Evolutionary conservation across 2,888 invertebrate genomes (phyloP), one percentile per base, ranked within the genome.

Genomic region (Sinopyrophorus schimmeli): DNA sequence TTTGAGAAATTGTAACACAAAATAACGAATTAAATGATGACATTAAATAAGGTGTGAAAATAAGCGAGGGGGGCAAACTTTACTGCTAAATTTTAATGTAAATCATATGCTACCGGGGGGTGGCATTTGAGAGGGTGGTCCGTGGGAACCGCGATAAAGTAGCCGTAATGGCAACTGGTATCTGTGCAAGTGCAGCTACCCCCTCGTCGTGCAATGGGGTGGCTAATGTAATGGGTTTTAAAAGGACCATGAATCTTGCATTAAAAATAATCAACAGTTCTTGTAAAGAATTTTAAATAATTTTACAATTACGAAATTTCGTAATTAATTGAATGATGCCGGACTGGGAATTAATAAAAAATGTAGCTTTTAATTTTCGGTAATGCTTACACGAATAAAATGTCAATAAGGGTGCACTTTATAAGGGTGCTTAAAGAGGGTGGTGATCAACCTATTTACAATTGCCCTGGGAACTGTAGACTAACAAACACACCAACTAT

Each of bases 121-220:
- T 41, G 39, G 47, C 14, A 28, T 47, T 21, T 38, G 30, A 38
- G 43, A 47, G 54, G 54, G 50, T 47, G 53, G 47, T 35, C 39
- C 47, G 51, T 51, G 50, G 47, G 54, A 51, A 54, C 38, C 17
- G 34, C 17, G n/a, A 15, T 37, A 44, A 49, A 53, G 28, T 46
- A 41, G 46, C 40, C 34, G 10, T 34, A 17, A 31, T 49, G 41
- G 47, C 46, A 49, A 46, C 53, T 40, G 48, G 53, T 49, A 30
- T 39, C 26, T 42, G 16, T 48, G 26, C 48, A 48, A 48, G 48
- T 48, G 48, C 37, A 47, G 26, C 28, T 21, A 28, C 47, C 47
- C 47, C 35, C 41, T 27, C 16, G 37, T 48, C 42, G 38, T 37
- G 28, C 31, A 48, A 48, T 37, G 30, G 42, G 48, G 42, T 42